Base-by-base conservation (phyloP, 2,113 vertebrate species). In the Dendrocopos noguchii region DNA sequence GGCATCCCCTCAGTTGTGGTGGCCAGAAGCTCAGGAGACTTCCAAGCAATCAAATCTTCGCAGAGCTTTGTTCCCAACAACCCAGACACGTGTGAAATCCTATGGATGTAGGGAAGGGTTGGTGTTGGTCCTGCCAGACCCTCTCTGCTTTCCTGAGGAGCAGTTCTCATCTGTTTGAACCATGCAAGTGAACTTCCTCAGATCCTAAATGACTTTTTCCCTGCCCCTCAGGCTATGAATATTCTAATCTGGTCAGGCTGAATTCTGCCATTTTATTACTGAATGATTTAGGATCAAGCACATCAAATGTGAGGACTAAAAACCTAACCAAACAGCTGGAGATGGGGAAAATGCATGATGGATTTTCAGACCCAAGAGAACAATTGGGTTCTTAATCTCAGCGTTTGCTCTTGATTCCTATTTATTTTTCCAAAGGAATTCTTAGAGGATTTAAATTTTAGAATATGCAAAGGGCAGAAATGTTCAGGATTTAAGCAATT, bases 271-370 rank as follows among this genome's bases (percentile, higher is more conserved):
- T 91, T 97, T 97, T 96, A 96, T 91, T 97, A 95, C 64, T 60
- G 60, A 96, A 88, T 2, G 33, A 50, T 96, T 96, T 96, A 96
- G 96, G 90, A 97, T 96, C 83, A 97, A 95, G 65, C 91, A 93
- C 88, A 95, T 94, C 64, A 91, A 96, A 93, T 94, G 36, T 89
- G 84, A 93, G 96, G 96, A 95, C 66, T 93, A 91, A 97, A 44
- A 95, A 81, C 82, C 80, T 94, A 91, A 97, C 80, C 93, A 93
- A 98, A 95, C 88, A 95, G 77, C 96, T 90, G 66, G 72, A 96
- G 84, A 95, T 97, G 97, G 94, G 96, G 84, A 91, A 97, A 96
- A 96, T 95, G 96, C 87, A 71, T 95, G 95, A 71, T 71, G 91
- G 77, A 82, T 87, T 96, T 96, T 96, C 91, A 96, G 97, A 97